Evolutionary conservation across 2,113 vertebrate genomes (phyloP).

Genomic region (Hiodon tergisus): DNA sequence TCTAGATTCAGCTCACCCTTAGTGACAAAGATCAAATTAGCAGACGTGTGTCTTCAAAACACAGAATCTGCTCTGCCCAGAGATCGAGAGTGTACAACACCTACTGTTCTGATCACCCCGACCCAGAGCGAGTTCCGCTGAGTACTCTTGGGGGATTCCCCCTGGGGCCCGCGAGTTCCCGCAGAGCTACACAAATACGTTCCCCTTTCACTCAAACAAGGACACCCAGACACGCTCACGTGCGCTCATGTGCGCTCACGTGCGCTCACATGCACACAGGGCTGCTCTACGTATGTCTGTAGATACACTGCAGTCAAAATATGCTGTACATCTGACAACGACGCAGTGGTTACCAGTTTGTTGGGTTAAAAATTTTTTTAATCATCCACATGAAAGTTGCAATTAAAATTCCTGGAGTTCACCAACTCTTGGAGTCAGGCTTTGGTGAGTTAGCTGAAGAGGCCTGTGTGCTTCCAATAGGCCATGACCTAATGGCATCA

Average conservation of each 20-base stretch:
- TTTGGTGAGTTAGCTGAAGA: not conserved
- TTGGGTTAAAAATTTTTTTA: slow-evolving; percentile 8
- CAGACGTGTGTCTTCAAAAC: not conserved
- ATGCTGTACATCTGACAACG: not conserved
- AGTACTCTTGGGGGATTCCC: not conserved
- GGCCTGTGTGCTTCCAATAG: no score
- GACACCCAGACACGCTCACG: slow-evolving; percentile 17
- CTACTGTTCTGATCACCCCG: no score
- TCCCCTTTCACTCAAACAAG: not conserved
- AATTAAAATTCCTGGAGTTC: slow-evolving; percentile 34
- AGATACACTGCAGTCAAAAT: not conserved
- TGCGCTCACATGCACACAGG: not conserved
- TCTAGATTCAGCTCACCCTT: not conserved
- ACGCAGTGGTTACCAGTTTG: slow-evolving; percentile 20
- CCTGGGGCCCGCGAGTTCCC: not conserved
- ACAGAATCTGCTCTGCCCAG: not conserved
- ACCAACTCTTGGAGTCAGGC: not conserved
- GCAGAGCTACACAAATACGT: not conserved
- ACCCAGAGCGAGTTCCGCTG: not conserved
- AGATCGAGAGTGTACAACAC: no score
- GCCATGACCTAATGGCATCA: no score
- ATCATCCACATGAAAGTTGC: slow-evolving; percentile 37
- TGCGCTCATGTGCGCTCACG: slow-evolving; percentile 13
- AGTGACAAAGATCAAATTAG: not conserved
- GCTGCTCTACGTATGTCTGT: not conserved